Evolutionary conservation across 1,140 invertebrate species (phyloP).

Genomic region (silkworm (Bombyx mori)): ASM3026992v2 NC_085113.1:4985501-4986000

Average conservation of each 20-base stretch:
- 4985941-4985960: too few species aligned
- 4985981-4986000: too few species aligned
- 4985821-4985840: constrained; percentile 36
- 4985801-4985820: constrained; percentile 78
- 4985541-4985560: constrained; percentile 40
- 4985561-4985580: too few species aligned
- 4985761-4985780: constrained; percentile 83
- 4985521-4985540: constrained; percentile 58
- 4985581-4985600: too few species aligned
- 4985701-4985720: constrained; percentile 82
- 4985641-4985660: neutral
- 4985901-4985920: too few species aligned
- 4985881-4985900: too few species aligned
- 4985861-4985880: too few species aligned
- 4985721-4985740: constrained; percentile 73
- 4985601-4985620: neutral
- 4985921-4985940: too few species aligned
- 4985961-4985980: too few species aligned
- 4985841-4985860: too few species aligned
- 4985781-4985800: constrained; percentile 79
- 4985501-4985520: constrained; percentile 66
- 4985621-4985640: neutral
- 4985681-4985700: constrained; percentile 82
- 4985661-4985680: constrained; percentile 76
- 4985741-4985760: constrained; percentile 71